Evolutionary conservation across 1,140 invertebrate species (phyloP).

Genomic region (Brachionus manjavacas): DNA sequence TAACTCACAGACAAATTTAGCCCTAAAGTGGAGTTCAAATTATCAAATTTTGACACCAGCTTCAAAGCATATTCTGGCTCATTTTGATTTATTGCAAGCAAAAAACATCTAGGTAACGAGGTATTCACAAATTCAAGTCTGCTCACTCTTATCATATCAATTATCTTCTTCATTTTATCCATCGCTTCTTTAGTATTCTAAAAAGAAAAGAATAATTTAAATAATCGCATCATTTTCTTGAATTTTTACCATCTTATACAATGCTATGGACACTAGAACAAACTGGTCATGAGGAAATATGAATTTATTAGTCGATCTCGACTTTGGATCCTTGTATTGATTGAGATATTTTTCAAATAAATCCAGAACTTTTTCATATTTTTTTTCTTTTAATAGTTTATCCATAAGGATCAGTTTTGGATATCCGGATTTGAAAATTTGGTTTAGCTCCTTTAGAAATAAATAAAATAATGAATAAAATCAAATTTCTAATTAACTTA

Average conservation of each 20-base stretch:
- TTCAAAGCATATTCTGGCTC: slow-evolving; percentile 27
- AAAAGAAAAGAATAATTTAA: neutral
- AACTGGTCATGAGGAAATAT: slow-evolving; percentile 28
- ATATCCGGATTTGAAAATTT: slow-evolving; percentile 2
- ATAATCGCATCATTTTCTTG: neutral
- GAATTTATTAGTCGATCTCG: neutral
- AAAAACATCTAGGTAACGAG: slow-evolving; percentile 16
- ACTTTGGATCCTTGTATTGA: neutral
- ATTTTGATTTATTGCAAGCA: slow-evolving; percentile 16
- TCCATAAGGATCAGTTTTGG: slow-evolving; percentile 31
- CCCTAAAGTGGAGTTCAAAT: slow-evolving; percentile 8
- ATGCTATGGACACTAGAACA: neutral
- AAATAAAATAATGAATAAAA: neutral
- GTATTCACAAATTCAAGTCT: slow-evolving; percentile 22
- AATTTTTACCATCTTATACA: neutral
- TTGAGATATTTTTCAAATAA: neutral
- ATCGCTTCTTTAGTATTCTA: neutral
- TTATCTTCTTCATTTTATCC: neutral
- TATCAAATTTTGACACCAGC: slow-evolving; percentile 11
- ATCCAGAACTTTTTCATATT: neutral
- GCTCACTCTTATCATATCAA: neutral
- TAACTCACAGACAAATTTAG: slow-evolving; percentile 25
- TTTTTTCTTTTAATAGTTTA: slow-evolving; percentile 21
- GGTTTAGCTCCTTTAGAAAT: neutral
- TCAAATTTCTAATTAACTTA: neutral